Conservation (phyloP, 2,113 vertebrate genomes). For the Semnopithecus entellus region DNA sequence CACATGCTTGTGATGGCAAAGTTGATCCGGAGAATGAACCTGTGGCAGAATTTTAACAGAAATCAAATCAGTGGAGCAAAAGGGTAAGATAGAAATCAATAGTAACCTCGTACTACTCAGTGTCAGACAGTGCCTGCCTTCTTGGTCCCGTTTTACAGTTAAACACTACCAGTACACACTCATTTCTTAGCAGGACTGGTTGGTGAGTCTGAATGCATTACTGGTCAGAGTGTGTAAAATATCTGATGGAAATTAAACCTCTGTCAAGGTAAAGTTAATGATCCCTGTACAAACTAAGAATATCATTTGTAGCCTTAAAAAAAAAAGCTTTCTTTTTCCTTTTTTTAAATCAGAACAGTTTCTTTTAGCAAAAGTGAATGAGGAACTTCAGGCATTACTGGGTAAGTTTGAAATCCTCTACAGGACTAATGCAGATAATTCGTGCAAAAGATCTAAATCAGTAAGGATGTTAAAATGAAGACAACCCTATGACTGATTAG, state of each 20-base stretch:
- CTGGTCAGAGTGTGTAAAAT: background rate
- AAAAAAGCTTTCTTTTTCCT: constrained; percentile 14
- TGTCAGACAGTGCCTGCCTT: background rate
- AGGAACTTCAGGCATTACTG: constrained; percentile 14
- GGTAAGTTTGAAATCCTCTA: constrained; percentile 49
- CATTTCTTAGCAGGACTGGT: background rate
- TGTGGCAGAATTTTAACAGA: constrained; percentile 17
- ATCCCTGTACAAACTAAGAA: background rate
- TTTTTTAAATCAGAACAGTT: background rate
- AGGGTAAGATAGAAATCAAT: background rate
- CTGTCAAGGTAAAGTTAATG: constrained; percentile 20
- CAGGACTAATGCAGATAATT: constrained; percentile 42
- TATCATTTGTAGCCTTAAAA: constrained; percentile 30
- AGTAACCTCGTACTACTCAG: background rate
- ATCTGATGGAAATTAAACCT: background rate
- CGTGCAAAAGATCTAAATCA: constrained; percentile 51
- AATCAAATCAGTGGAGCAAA: background rate
- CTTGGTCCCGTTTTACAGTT: background rate
- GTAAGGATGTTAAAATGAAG: constrained; percentile 38
- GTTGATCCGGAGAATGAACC: background rate
- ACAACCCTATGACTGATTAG: constrained; percentile 64
- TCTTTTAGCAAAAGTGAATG: constrained; percentile 18
- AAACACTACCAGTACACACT: background rate
- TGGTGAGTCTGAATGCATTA: background rate
- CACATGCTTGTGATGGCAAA: background rate